phyloP scores from a whole-genome alignment of 2,113 vertebrate genomes.

The Chiloscyllium plagiosum region DNA sequence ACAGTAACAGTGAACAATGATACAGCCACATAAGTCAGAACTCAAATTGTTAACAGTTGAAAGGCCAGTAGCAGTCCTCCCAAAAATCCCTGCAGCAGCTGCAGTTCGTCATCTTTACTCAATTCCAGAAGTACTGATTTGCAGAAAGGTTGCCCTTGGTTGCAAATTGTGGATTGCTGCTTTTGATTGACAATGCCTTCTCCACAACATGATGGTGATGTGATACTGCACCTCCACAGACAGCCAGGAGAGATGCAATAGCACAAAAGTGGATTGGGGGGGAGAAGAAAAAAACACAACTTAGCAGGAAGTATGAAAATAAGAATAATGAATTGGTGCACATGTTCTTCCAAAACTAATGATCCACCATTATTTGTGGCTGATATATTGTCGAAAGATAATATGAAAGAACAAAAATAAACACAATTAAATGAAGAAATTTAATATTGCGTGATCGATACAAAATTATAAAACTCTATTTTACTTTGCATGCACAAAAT shows the following conservation, averaged over 20 bases:
- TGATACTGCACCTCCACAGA: not conserved
- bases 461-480: not conserved
- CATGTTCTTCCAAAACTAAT: not conserved
- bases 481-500: not conserved
- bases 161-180: not conserved
- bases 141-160: not conserved
- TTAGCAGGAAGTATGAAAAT: too few relatives aligned
- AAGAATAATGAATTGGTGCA: not conserved
- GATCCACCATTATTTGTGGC: not conserved
- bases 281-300: not conserved
- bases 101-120: not conserved
- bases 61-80: not conserved
- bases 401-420: not conserved
- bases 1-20: not conserved
- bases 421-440: not conserved
- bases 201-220: not conserved
- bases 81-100: not conserved
- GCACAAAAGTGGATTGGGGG: not conserved
- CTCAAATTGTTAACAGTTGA: slow-evolving; percentile 10
- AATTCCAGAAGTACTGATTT: not conserved
- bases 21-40: not conserved
- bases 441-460: not conserved
- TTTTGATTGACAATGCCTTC: not conserved
- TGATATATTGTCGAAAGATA: not conserved
- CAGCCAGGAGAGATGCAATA: not conserved